phyloP scores from a whole-genome alignment of 2,797 vertebrate species.

The Sebastes aleutianus region DNA sequence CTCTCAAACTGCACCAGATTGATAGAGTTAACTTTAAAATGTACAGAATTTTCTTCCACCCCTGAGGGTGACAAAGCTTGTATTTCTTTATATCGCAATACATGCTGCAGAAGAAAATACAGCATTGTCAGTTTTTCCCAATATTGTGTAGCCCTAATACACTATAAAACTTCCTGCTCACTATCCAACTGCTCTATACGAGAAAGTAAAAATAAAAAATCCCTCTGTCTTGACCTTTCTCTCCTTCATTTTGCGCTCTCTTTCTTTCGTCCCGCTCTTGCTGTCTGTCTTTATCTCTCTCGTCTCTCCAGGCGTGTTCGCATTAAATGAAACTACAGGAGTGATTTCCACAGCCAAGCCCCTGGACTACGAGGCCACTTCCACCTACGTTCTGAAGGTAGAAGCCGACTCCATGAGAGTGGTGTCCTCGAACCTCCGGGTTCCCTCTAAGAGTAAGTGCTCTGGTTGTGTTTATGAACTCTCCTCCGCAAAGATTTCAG shows the following conservation, averaged over 20 bases:
- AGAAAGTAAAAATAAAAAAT: neutral
- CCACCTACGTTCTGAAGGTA: slow-evolving; percentile 87
- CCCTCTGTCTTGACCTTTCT: neutral
- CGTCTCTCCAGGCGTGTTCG: slow-evolving; percentile 83
- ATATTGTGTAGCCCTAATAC: neutral
- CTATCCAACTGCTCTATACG: neutral
- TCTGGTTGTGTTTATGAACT: neutral
- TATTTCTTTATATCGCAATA: neutral
- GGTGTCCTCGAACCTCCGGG: slow-evolving; percentile 89
- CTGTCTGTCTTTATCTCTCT: neutral
- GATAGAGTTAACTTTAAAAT: too few relatives aligned
- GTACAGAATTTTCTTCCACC: too few relatives aligned
- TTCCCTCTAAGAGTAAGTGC: slow-evolving; percentile 93
- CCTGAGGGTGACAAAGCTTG: neutral
- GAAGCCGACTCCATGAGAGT: slow-evolving; percentile 94
- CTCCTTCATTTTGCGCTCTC: neutral
- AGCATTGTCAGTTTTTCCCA: neutral
- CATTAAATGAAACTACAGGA: slow-evolving; percentile 89
- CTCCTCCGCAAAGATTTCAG: neutral
- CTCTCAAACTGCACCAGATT: too few relatives aligned
- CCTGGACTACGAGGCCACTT: slow-evolving; percentile 91
- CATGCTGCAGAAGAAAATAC: neutral
- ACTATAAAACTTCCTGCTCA: neutral
- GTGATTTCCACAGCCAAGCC: slow-evolving; percentile 85
- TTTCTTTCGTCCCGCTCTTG: neutral